phyloP scores from a whole-genome alignment of 2,113 vertebrate genomes.

The Chaenogobius annularis region DNA sequence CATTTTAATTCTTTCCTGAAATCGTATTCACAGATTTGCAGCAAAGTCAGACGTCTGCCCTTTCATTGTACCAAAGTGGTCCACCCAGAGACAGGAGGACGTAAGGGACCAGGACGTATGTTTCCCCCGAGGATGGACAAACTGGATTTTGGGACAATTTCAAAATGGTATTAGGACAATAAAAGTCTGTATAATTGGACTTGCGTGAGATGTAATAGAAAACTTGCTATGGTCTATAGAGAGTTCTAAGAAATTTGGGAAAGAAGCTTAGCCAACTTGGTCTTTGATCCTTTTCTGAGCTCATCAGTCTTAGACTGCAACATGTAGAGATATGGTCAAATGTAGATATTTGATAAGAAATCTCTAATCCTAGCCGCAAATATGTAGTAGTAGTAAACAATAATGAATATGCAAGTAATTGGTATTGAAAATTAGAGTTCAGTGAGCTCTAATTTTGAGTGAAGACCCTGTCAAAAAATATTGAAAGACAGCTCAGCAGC shows the following conservation, averaged over 20 bases:
- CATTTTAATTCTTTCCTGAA: slow-evolving; percentile 6
- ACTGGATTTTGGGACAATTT: neutral
- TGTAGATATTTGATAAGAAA: neutral
- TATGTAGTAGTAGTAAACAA: no score
- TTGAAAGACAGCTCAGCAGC: no score
- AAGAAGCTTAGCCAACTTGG: neutral
- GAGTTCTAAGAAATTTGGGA: neutral
- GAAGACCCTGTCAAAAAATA: no score
- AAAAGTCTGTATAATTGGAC: neutral
- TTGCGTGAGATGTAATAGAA: neutral
- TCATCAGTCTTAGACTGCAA: neutral
- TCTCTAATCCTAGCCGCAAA: neutral
- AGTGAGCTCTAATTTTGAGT: no score
- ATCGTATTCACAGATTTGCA: slow-evolving; percentile 5
- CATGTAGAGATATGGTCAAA: no score
- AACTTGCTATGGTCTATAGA: neutral
- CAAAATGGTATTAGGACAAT: neutral
- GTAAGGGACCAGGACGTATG: neutral
- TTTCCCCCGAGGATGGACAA: neutral
- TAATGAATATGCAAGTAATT: no score
- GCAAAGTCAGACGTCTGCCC: neutral
- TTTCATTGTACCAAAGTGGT: no score
- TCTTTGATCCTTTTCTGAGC: neutral
- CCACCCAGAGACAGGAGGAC: neutral
- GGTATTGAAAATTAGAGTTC: no score